Percentiles rank a stretch among this genome's conserved stretches.
Conservation (phyloP, 37 sponge, comb jelly and placozoan species). For the Chondrilla cf. caribensis region DNA sequence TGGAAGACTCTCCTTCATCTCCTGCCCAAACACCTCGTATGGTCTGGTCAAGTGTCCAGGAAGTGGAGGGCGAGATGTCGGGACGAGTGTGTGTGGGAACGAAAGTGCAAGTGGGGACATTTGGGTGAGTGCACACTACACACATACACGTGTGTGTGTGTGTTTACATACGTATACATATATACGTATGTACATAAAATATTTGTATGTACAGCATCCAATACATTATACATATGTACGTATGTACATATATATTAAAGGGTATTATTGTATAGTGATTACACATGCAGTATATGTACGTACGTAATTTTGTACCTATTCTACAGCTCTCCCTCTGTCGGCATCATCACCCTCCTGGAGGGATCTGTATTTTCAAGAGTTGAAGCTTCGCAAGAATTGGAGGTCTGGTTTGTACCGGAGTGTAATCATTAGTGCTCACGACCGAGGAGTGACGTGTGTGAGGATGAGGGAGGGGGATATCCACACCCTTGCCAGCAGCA, state of each 20-base stretch:
- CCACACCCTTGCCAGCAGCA: slow-evolving; percentile 55
- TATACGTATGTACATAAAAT: background rate
- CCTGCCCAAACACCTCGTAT: slow-evolving; percentile 54
- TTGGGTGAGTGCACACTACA: slow-evolving; percentile 32
- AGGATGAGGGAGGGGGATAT: slow-evolving; percentile 30
- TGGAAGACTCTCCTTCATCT: background rate
- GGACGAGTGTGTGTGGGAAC: slow-evolving; percentile 48
- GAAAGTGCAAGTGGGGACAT: slow-evolving; percentile 16
- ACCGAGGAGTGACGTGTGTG: slow-evolving; percentile 59
- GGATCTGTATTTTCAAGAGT: slow-evolving; percentile 39
- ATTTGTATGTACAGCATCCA: no score
- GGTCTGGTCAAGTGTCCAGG: slow-evolving; percentile 47
- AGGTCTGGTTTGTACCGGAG: slow-evolving; percentile 26
- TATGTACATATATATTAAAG: no score
- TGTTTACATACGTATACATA: no score
- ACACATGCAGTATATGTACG: no score
- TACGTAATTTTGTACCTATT: no score
- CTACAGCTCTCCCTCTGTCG: slow-evolving; percentile 52
- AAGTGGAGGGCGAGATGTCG: slow-evolving; percentile 42
- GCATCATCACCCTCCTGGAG: slow-evolving; percentile 35
- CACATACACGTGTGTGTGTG: no score
- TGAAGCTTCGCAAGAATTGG: slow-evolving; percentile 70
- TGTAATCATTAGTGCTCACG: slow-evolving; percentile 31
- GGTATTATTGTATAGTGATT: no score
- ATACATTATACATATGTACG: no score